A percentile compares a stretch with the other conserved stretches of the same genome.
phyloP scores from a whole-genome alignment of 2,113 vertebrate species.

The Monopterus albus region DNA sequence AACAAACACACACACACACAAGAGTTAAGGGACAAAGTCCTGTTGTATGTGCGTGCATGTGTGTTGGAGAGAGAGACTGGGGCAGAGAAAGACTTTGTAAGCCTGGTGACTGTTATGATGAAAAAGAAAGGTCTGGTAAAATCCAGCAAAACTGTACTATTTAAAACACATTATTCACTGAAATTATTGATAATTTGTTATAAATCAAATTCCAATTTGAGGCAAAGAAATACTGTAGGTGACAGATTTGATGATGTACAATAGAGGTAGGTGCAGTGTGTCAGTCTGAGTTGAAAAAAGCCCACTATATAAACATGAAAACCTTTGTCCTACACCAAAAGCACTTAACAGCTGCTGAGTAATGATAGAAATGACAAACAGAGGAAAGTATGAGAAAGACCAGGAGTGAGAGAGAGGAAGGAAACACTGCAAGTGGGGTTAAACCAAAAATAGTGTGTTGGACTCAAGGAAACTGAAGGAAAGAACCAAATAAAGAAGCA shows the following conservation, averaged over 20 bases:
- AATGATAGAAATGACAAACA: conserved; percentile 44
- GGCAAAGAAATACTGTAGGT: not conserved
- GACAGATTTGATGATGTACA: conserved; percentile 17
- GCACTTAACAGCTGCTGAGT: conserved; percentile 39
- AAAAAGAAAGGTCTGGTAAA: not conserved
- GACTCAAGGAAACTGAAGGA: conserved; percentile 15
- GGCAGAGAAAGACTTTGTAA: not conserved
- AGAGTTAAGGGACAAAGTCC: not conserved
- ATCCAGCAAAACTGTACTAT: not conserved
- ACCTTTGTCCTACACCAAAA: conserved; percentile 15
- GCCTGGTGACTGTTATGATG: not conserved
- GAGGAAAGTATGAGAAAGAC: not conserved
- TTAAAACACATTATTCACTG: not conserved
- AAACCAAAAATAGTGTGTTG: not conserved
- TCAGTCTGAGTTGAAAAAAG: conserved; percentile 28
- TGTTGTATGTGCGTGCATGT: conserved; percentile 9
- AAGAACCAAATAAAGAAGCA: conserved; percentile 3
- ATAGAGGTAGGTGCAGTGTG: conserved; percentile 7
- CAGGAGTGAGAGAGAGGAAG: not conserved
- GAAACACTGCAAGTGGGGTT: conserved; percentile 19
- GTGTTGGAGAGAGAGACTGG: not conserved
- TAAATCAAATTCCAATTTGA: not conserved
- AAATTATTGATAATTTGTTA: not conserved
- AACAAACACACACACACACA: conserved; percentile 48
- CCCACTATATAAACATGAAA: not conserved